phyloP scores from a whole-genome alignment of 2,113 vertebrate species.

The Onychorhynchus coronatus region DNA sequence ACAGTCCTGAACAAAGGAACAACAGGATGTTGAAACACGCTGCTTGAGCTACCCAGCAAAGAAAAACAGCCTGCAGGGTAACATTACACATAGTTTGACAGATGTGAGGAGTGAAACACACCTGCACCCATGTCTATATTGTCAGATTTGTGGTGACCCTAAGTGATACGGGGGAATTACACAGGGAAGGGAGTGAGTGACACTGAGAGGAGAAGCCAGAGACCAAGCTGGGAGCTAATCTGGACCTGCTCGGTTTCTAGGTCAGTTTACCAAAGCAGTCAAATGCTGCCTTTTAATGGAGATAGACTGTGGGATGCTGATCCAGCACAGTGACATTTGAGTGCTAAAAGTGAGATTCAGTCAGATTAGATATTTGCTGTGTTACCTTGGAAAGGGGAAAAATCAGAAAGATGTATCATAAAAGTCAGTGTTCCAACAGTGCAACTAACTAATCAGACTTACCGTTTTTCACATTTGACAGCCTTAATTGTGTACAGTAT shows the following conservation, averaged over 20 bases:
- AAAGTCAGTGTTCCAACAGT: background rate
- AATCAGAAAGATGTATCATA: background rate
- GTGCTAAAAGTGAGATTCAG: background rate
- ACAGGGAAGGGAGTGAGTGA: rapidly evolving
- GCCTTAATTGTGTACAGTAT: background rate
- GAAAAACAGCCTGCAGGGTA: background rate
- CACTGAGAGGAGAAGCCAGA: background rate
- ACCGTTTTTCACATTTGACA: background rate
- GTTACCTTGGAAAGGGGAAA: background rate
- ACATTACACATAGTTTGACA: background rate
- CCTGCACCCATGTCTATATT: rapidly evolving
- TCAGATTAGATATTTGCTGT: background rate
- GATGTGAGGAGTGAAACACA: background rate
- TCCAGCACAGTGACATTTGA: background rate
- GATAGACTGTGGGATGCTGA: background rate
- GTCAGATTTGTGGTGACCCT: rapidly evolving
- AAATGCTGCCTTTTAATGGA: background rate
- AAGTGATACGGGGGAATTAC: background rate
- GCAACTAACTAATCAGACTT: background rate
- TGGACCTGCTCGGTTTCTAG: background rate
- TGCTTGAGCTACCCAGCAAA: background rate
- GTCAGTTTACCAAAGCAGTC: background rate
- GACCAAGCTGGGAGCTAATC: background rate
- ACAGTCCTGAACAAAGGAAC: background rate
- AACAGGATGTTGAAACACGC: background rate